These are phyloP conservation scores for Lasius fuliginosus DNA, from an alignment of 2,888 invertebrate genomes.

Conservation along the genomic window DNA sequence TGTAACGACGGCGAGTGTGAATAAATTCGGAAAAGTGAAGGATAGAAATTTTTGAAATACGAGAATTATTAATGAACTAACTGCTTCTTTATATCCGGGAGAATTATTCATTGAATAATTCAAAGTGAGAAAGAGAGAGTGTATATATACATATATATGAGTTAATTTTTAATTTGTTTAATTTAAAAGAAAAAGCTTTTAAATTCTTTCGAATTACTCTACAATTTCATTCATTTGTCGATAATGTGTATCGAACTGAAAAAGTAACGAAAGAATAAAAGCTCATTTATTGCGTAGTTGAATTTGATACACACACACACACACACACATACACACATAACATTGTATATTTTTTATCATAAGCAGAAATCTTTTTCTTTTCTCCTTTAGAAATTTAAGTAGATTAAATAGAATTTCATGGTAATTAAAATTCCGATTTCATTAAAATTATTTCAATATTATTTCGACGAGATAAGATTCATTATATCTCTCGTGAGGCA, in stretches of 20 bases:
- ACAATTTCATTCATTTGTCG: constrained; percentile 35
- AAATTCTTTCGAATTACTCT: background rate
- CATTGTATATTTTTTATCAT: background rate
- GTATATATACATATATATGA: background rate
- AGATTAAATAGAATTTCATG: background rate
- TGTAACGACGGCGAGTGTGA: constrained; percentile 24
- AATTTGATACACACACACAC: background rate
- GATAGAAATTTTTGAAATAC: constrained; percentile 11
- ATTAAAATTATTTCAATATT: background rate
- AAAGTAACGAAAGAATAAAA: constrained; percentile 19
- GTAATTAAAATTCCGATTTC: constrained; percentile 2
- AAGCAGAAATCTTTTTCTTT: background rate
- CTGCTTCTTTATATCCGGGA: background rate
- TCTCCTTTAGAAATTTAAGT: background rate
- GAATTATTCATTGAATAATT: constrained; percentile 16
- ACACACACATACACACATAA: no score
- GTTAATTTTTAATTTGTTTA: background rate
- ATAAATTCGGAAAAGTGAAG: background rate
- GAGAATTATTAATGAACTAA: constrained; percentile 25
- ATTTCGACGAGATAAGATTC: background rate
- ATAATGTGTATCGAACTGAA: constrained; percentile 12
- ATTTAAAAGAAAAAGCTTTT: constrained; percentile 2
- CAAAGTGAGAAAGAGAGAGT: background rate
- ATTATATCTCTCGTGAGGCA: constrained; percentile 4
- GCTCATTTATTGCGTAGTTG: background rate